These are phyloP conservation scores for Xiphorhynchus erythropygius DNA, from an alignment of 2,797 vertebrate species.

Conservation along the genomic window DNA sequence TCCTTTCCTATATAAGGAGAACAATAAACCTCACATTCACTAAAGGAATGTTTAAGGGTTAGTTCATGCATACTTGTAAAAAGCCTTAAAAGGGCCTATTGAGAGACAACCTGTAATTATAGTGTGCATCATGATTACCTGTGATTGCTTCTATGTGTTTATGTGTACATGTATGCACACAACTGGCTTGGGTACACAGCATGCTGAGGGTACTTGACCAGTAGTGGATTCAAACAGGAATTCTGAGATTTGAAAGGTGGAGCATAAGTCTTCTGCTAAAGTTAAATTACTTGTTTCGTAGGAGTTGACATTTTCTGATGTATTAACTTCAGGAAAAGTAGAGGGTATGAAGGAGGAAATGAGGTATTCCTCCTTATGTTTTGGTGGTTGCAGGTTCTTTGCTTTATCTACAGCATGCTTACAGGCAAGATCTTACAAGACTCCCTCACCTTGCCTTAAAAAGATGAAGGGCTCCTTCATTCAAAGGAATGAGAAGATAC, in stretches of 20 bases:
- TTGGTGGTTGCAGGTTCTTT: conserved; percentile 18
- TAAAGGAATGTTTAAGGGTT: not conserved
- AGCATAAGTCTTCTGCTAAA: not conserved
- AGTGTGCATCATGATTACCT: not conserved
- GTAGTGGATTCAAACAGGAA: not conserved
- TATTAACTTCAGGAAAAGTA: conserved; percentile 17
- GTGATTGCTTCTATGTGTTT: not conserved
- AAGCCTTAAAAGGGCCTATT: not conserved
- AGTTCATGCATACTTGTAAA: conserved; percentile 3
- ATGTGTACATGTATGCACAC: not conserved
- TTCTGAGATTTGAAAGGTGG: not conserved
- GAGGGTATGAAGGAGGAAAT: conserved; percentile 4
- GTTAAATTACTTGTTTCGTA: not conserved
- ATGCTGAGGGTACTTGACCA: not conserved
- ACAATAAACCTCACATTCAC: not conserved
- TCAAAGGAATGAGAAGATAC: conserved; percentile 31
- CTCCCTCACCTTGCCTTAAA: not conserved
- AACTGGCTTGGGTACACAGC: not conserved
- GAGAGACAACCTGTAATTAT: not conserved
- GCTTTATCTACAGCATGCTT: conserved; percentile 10
- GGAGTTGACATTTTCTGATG: not conserved
- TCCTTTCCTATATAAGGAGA: not conserved
- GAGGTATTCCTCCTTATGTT: not conserved
- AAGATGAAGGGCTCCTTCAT: conserved; percentile 44
- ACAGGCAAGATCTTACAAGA: conserved; percentile 26